phyloP scores from a whole-genome alignment of 2,113 vertebrate genomes.

The Scophthalmus maximus region DNA sequence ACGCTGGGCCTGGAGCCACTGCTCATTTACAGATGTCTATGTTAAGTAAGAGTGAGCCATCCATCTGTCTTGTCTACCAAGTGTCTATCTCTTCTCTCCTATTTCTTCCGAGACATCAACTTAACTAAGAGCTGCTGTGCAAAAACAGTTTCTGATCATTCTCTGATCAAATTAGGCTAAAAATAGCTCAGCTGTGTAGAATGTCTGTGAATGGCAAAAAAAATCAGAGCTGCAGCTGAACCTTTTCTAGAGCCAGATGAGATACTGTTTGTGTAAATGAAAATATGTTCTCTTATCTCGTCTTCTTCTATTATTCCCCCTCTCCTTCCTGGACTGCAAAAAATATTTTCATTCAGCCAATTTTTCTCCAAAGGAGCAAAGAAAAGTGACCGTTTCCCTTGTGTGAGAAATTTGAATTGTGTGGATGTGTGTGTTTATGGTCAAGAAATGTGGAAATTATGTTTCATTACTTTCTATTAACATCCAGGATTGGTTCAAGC shows the following conservation, averaged over 20 bases:
- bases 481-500: neutral
- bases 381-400: neutral
- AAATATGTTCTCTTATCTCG: neutral
- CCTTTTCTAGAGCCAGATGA: no score
- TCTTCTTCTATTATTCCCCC: neutral
- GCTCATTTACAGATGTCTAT: slow-evolving; percentile 72
- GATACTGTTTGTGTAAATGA: neutral
- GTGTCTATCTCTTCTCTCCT: neutral
- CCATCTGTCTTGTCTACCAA: slow-evolving; percentile 29
- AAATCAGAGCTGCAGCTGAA: neutral
- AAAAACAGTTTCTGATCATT: neutral
- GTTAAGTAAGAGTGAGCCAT: slow-evolving; percentile 61
- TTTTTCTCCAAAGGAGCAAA: neutral
- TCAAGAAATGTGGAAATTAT: neutral
- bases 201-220: neutral
- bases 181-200: slow-evolving; percentile 36
- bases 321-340: neutral
- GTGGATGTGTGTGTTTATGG: neutral
- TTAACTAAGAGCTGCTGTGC: slow-evolving; percentile 13
- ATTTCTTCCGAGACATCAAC: slow-evolving; percentile 4
- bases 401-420: neutral
- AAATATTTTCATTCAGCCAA: neutral
- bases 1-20: slow-evolving; percentile 40
- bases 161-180: slow-evolving; percentile 39
- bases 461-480: neutral